Conservation (phyloP, 2,888 invertebrate species). For the Drosophila multiciliata region DNA sequence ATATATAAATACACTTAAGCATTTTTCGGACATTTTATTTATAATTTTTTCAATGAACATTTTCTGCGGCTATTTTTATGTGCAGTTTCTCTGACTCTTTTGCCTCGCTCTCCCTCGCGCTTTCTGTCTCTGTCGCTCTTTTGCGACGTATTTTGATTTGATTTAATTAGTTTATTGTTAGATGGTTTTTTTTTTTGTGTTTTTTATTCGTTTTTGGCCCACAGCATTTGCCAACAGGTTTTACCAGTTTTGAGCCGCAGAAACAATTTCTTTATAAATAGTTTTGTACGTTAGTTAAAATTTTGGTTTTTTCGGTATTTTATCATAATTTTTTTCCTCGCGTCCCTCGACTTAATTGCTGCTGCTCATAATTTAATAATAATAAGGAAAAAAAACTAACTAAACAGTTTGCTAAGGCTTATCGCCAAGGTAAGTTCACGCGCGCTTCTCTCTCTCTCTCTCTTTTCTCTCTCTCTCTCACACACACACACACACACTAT, state of each 20-base stretch:
- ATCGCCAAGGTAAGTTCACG: conserved; percentile 56
- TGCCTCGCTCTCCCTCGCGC: not conserved
- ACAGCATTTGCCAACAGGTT: conserved; percentile 57
- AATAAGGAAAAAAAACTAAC: conserved; percentile 39
- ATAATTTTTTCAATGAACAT: conserved; percentile 59
- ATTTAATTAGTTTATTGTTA: conserved; percentile 77
- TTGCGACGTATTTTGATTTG: conserved; percentile 72
- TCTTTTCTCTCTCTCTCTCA: conserved; percentile 6
- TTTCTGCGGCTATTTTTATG: conserved; percentile 43
- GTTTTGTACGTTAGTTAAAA: conserved; percentile 35
- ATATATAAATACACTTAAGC: conserved; percentile 7
- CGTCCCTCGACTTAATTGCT: conserved; percentile 53
- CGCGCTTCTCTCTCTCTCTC: conserved; percentile 12
- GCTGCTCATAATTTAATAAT: conserved; percentile 54
- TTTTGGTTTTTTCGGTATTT: not conserved
- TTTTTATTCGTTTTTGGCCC: conserved; percentile 36
- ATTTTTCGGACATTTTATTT: conserved; percentile 60
- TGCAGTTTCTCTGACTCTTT: conserved; percentile 20
- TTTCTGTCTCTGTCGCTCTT: conserved; percentile 34
- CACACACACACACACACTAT: conserved; percentile 15
- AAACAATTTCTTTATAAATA: conserved; percentile 55
- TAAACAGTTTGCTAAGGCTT: conserved; percentile 63
- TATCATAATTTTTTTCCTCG: conserved; percentile 11
- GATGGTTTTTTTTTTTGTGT: conserved; percentile 34
- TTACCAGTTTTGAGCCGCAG: conserved; percentile 57